Base-by-base conservation (phyloP, 1,140 invertebrate genomes). In the Aphelenchoides besseyi region DNA sequence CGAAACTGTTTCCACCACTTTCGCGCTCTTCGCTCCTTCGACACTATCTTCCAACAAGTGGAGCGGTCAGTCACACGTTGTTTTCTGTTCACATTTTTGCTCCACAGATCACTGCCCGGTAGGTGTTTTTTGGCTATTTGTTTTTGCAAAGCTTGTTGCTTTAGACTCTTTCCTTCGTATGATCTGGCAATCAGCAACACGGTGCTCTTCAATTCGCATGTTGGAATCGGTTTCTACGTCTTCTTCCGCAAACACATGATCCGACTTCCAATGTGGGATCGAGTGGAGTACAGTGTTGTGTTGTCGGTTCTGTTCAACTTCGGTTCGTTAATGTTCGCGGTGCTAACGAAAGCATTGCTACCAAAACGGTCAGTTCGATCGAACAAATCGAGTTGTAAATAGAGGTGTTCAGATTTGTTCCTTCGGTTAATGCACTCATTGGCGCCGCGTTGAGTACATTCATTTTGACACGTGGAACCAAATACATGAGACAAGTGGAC, bases 311-410 rank as follows among this genome's bases (percentile, higher is more conserved):
- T 91, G n/a, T 88, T 91, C 77, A 90, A 89, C 64, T 88, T 91
- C 82, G 90, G 90, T n/a, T 91, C 90, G 0, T 88, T 91, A 3
- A 83, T 91, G 3, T 85, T 89, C 33, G 91, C 90, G 89, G 90
- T 90, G 1, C 87, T 91, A 26, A 84, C 90, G 28, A 87, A 90
- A 78, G 89, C 89, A 28, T 79, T 90, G 41, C 76, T 90, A 33
- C 90, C 90, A 18, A 9, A 86, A 36, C 77, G 53, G 73, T 74
- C 5, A n/a, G 71, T 76, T 70, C 30, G 9, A 2, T 1, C n/a
- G n/a, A 23, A 37, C 3, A 3, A 28, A 33, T 29, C 32, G 18
- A 63, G 16, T 16, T 26, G n/a, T 69, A n/a, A 12, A 3, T 18
- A 2, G 29, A 1, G 18, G 30, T 48, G 53, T 74, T 66, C 26